Conservation (phyloP, 2,888 invertebrate genomes). For the Molanna angustata region DNA sequence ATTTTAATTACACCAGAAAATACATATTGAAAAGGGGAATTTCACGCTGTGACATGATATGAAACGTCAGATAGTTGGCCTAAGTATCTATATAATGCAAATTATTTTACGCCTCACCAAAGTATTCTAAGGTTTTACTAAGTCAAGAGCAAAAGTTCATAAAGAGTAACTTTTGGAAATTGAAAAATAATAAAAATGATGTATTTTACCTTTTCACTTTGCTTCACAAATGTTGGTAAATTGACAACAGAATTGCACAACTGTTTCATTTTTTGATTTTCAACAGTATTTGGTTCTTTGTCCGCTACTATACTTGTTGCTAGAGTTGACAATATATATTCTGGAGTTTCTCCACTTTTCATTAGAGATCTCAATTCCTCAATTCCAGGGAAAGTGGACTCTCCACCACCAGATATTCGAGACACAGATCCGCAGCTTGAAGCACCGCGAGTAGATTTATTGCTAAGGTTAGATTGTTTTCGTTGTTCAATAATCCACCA, state of each 20-base stretch:
- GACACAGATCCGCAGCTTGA: slow-evolving; percentile 54
- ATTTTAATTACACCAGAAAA: no score
- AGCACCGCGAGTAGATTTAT: slow-evolving; percentile 52
- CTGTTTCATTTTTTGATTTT: slow-evolving; percentile 45
- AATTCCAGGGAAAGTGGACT: slow-evolving; percentile 60
- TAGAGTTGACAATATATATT: slow-evolving; percentile 62
- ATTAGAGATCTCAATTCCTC: slow-evolving; percentile 67
- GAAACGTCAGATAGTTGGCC: no score
- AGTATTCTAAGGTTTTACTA: no score
- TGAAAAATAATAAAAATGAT: background rate
- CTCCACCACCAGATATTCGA: slow-evolving; percentile 52
- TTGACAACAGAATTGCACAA: slow-evolving; percentile 66
- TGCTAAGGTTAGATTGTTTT: slow-evolving; percentile 48
- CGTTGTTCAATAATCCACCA: slow-evolving; percentile 71
- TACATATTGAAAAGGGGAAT: no score
- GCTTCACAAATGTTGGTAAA: slow-evolving; percentile 70
- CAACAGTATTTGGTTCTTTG: slow-evolving; percentile 49
- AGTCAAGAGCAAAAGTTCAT: no score
- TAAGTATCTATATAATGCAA: no score
- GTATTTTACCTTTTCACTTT: slow-evolving; percentile 62
- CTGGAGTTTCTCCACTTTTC: slow-evolving; percentile 67
- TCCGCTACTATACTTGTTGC: slow-evolving; percentile 58
- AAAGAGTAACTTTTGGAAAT: background rate
- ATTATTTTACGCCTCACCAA: no score
- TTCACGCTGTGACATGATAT: no score